A percentile compares a stretch with the other conserved stretches of the same genome.
phyloP scores from a whole-genome alignment of 2,888 invertebrate species.

The Ametastegia equiseti region DNA sequence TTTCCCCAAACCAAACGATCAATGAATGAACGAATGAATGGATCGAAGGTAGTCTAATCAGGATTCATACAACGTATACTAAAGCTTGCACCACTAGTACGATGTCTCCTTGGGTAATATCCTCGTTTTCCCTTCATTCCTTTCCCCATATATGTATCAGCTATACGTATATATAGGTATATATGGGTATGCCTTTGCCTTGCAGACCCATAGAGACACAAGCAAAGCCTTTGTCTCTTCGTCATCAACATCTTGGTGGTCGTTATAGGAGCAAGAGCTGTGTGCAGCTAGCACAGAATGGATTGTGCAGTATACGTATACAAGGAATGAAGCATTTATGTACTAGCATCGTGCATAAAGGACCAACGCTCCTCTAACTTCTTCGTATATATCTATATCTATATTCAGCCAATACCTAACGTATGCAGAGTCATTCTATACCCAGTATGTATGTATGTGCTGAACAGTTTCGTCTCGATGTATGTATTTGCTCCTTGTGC shows the following conservation, averaged over 20 bases:
- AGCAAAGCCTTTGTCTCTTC: constrained; percentile 22
- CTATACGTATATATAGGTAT: not conserved
- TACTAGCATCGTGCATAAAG: not conserved
- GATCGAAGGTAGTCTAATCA: constrained; percentile 67
- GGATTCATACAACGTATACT: constrained; percentile 61
- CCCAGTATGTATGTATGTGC: not conserved
- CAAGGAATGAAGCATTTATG: no score
- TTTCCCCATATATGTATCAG: constrained; percentile 17
- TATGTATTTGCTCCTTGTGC: not conserved
- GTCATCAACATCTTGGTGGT: not conserved
- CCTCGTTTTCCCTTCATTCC: not conserved
- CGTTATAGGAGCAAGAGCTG: not conserved
- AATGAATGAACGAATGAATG: no score
- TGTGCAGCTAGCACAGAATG: not conserved
- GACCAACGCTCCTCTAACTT: not conserved
- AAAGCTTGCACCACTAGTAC: not conserved
- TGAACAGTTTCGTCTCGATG: no score
- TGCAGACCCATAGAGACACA: not conserved
- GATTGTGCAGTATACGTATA: not conserved
- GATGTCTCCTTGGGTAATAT: not conserved
- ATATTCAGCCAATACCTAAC: not conserved
- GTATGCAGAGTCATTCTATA: not conserved
- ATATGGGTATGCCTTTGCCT: not conserved
- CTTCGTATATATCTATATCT: not conserved
- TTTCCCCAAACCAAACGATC: constrained; percentile 54